Conservation (phyloP, 64 coral and sea anemone species). For the Trachythela sp. region DNA sequence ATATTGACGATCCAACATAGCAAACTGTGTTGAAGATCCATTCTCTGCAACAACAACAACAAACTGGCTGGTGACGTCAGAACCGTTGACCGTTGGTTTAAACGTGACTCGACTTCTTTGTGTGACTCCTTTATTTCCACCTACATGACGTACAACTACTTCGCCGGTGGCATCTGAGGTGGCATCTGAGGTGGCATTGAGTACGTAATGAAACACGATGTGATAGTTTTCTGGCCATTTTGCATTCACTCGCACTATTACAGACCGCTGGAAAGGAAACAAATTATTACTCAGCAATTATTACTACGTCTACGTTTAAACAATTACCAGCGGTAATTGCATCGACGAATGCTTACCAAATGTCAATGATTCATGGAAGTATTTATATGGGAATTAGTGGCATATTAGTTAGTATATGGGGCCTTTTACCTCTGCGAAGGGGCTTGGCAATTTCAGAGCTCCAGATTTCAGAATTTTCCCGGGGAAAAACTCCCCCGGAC, state of each 20-base stretch:
- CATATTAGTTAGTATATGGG: no score
- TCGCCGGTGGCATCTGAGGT: constrained; percentile 53
- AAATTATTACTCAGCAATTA: background rate
- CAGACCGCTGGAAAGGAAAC: background rate
- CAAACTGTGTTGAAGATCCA: constrained; percentile 65
- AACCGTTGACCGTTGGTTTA: constrained; percentile 37
- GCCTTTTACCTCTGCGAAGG: no score
- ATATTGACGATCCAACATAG: constrained; percentile 60
- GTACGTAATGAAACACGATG: constrained; percentile 61
- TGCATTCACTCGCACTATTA: background rate
- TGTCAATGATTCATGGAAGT: no score
- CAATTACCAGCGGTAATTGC: no score
- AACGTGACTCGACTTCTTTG: constrained; percentile 85
- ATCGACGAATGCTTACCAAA: no score
- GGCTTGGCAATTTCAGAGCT: no score
- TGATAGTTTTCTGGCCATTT: constrained; percentile 64
- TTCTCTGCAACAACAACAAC: constrained; percentile 57
- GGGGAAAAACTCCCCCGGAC: no score
- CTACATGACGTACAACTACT: constrained; percentile 55
- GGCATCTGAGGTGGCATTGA: constrained; percentile 49
- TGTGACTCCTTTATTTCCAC: constrained; percentile 34
- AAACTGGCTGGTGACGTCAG: constrained; percentile 29
- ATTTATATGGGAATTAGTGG: no score
- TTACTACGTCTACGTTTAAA: no score
- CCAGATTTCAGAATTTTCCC: no score